Percentiles rank a stretch among this genome's conserved stretches.
phyloP scores from a whole-genome alignment of 2,113 vertebrate genomes.

The Macrotis lagotis region DNA sequence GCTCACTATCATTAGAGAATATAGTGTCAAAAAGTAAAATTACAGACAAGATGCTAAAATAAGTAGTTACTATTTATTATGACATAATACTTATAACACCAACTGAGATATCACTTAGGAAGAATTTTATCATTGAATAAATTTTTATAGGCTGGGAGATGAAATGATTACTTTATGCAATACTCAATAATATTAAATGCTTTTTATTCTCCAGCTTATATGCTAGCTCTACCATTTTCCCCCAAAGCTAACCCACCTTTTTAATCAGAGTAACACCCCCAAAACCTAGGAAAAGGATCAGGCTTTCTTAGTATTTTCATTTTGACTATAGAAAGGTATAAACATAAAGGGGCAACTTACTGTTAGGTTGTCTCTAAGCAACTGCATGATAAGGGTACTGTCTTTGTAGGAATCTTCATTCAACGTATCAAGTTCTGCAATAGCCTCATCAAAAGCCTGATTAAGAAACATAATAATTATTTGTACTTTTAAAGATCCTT shows the following conservation, averaged over 20 bases:
- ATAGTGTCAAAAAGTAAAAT: not conserved
- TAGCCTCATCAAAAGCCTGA: conserved; percentile 97
- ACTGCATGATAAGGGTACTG: conserved; percentile 99
- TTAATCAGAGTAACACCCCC: not conserved
- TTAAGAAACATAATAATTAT: not conserved
- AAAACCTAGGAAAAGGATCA: not conserved
- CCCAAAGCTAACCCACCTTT: not conserved
- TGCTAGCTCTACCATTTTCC: not conserved
- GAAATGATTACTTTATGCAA: too few species aligned
- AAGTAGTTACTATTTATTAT: not conserved
- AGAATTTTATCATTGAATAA: not conserved
- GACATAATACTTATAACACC: too few species aligned
- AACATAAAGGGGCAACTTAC: conserved; percentile 85
- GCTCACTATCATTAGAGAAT: not conserved
- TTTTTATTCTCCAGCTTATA: not conserved
- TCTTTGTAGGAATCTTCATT: conserved; percentile 99
- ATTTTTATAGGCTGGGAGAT: not conserved
- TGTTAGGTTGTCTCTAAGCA: conserved; percentile 99
- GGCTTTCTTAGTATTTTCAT: not conserved
- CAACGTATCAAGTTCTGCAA: conserved; percentile 94
- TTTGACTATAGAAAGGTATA: not conserved
- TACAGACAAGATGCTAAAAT: not conserved
- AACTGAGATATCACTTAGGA: not conserved
- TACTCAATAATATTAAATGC: not conserved
- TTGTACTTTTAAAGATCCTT: not conserved